Conservation (phyloP, 2,797 vertebrate genomes). For the Heterohyrax brucei region DNA sequence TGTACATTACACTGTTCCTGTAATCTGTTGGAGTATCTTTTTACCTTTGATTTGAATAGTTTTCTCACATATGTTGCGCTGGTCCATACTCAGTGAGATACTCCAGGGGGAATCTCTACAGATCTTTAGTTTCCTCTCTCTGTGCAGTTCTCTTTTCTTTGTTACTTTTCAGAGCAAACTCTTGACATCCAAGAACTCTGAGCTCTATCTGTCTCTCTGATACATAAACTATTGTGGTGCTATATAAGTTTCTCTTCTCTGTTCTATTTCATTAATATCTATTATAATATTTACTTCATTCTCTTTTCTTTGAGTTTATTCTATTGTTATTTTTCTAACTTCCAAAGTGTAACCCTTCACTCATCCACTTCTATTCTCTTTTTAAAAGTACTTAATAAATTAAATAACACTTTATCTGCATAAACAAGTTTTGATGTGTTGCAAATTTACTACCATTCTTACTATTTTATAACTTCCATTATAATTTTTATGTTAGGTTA, state of each 20-base stretch:
- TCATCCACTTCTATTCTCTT: slow-evolving; percentile 30
- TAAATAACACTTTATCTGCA: neutral
- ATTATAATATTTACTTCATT: neutral
- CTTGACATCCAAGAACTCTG: neutral
- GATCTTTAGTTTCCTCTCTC: neutral
- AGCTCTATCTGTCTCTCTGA: no score
- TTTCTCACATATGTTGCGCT: neutral
- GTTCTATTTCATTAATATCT: slow-evolving; percentile 15
- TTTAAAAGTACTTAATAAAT: neutral
- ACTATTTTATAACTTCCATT: neutral
- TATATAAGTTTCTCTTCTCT: neutral
- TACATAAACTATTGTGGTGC: neutral
- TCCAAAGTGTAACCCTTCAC: neutral
- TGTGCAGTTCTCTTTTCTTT: neutral
- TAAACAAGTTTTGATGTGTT: neutral
- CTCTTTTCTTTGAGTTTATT: neutral
- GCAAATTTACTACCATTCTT: neutral
- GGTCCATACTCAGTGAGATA: neutral
- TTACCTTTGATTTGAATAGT: neutral
- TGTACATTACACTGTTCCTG: neutral
- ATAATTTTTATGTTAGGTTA: neutral
- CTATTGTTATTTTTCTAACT: slow-evolving; percentile 20
- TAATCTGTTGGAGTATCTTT: neutral
- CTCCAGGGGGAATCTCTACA: neutral
- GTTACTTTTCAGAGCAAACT: neutral